phyloP scores from a whole-genome alignment of 2,888 invertebrate genomes.

The Andrena flavipes region DNA sequence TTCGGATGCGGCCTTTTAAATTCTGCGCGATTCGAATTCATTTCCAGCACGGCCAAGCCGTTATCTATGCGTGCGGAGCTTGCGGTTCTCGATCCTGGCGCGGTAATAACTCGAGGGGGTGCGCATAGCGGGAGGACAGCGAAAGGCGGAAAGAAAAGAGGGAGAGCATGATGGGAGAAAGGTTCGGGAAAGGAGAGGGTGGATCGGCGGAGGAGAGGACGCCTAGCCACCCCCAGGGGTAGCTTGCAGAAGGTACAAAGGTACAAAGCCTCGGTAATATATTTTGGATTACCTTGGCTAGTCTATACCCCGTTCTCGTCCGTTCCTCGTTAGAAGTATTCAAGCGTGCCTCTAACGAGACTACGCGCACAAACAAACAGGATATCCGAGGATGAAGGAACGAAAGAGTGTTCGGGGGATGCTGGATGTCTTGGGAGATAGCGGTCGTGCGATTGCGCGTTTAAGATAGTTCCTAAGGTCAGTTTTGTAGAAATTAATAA shows the following conservation, averaged over 20 bases:
- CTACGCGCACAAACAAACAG: slow-evolving; percentile 68
- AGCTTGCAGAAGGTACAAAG: slow-evolving; percentile 74
- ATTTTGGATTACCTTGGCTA: slow-evolving; percentile 77
- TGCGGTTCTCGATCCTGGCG: slow-evolving; percentile 74
- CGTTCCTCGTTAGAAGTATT: slow-evolving; percentile 78
- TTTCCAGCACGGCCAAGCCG: slow-evolving; percentile 70
- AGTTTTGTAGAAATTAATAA: no score
- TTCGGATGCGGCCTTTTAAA: slow-evolving; percentile 67
- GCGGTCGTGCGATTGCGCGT: slow-evolving; percentile 24
- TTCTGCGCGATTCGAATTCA: slow-evolving; percentile 75
- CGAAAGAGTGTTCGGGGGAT: slow-evolving; percentile 19
- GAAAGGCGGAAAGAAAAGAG: slow-evolving; percentile 37
- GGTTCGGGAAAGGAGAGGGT: background rate
- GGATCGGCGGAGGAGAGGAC: slow-evolving; percentile 15
- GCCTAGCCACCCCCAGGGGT: slow-evolving; percentile 29
- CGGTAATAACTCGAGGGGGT: slow-evolving; percentile 75
- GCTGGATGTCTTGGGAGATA: slow-evolving; percentile 24
- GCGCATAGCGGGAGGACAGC: background rate
- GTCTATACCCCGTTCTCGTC: slow-evolving; percentile 56
- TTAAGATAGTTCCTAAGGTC: no score
- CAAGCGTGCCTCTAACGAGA: slow-evolving; percentile 73
- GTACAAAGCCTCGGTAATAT: slow-evolving; percentile 82
- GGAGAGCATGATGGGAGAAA: slow-evolving; percentile 4
- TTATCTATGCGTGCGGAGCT: slow-evolving; percentile 74
- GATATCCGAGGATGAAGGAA: slow-evolving; percentile 45